Evolutionary conservation across 2,888 invertebrate genomes (phyloP).

Genomic region (Sinohyriopsis cumingii): DNA sequence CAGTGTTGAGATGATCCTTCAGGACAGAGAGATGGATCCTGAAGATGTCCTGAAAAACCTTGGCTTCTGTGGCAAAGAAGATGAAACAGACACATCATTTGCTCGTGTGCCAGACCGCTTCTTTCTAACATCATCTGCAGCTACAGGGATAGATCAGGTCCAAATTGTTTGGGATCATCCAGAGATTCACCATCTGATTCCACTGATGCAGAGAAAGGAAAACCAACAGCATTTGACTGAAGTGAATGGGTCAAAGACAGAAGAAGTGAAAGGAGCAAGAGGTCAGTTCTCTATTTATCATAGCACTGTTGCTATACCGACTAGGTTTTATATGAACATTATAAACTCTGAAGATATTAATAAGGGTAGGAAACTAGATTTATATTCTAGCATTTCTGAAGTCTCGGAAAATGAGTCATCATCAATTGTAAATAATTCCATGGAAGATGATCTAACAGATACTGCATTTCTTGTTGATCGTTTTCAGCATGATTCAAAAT

Average conservation of each 20-base stretch:
- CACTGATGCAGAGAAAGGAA: constrained; percentile 15
- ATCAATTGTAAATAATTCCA: too few species aligned
- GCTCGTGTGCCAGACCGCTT: constrained; percentile 86
- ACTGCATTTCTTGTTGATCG: too few species aligned
- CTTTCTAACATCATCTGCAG: constrained; percentile 83
- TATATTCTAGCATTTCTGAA: too few species aligned
- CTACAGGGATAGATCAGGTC: constrained; percentile 84
- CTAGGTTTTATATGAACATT: too few species aligned
- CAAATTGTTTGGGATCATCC: constrained; percentile 76
- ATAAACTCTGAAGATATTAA: too few species aligned
- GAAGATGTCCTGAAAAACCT: constrained; percentile 86
- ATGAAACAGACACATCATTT: constrained; percentile 44
- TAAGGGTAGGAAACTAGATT: too few species aligned
- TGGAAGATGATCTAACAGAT: too few species aligned
- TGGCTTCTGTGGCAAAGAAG: constrained; percentile 68
- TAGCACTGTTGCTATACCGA: too few species aligned
- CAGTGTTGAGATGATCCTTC: constrained; percentile 77
- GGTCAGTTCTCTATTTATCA: not conserved
- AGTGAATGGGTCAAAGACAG: constrained; percentile 11
- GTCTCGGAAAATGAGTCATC: too few species aligned
- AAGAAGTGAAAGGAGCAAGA: constrained; percentile 7
- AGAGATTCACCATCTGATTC: constrained; percentile 46
- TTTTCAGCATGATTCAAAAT: too few species aligned
- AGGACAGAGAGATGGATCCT: constrained; percentile 88
- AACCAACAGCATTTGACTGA: too few species aligned